Percentiles rank a stretch among this genome's conserved stretches.
Evolutionary conservation across 1,140 invertebrate genomes (phyloP).

Genomic region (Saccostrea cuccullata): DNA sequence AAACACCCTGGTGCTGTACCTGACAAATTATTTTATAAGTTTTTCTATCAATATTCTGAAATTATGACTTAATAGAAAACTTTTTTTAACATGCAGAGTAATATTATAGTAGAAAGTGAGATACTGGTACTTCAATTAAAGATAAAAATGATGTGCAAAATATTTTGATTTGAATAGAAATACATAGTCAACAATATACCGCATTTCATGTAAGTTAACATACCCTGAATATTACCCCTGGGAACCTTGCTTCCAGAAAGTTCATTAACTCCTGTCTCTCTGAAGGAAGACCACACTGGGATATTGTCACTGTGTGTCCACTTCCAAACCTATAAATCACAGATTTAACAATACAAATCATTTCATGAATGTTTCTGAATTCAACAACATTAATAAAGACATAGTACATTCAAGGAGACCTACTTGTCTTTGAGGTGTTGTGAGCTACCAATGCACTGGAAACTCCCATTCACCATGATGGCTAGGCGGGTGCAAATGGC

Average conservation of each 20-base stretch:
- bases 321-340: constrained; percentile 84
- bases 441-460: constrained; percentile 79
- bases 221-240: constrained; percentile 79
- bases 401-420: constrained; percentile 41
- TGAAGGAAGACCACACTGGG: constrained; percentile 58
- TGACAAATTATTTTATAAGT: constrained; percentile 41
- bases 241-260: constrained; percentile 70
- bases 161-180: background rate
- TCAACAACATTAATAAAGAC: background rate
- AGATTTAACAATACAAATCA: background rate
- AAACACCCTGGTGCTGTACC: constrained; percentile 77
- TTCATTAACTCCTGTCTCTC: constrained; percentile 57
- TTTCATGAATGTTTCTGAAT: too few relatives aligned
- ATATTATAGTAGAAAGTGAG: too few relatives aligned
- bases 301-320: constrained; percentile 85
- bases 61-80: too few relatives aligned
- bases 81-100: too few relatives aligned
- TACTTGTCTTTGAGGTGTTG: constrained; percentile 80
- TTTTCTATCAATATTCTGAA: background rate
- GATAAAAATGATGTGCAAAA: background rate
- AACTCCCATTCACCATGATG: constrained; percentile 80
- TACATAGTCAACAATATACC: background rate
- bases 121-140: too few relatives aligned
- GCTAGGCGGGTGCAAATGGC: constrained; percentile 78
- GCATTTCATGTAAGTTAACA: constrained; percentile 36